Percentiles rank a stretch among this genome's conserved stretches.
Conservation (phyloP, 2,797 vertebrate genomes). For the Gorsachius magnificus region DNA sequence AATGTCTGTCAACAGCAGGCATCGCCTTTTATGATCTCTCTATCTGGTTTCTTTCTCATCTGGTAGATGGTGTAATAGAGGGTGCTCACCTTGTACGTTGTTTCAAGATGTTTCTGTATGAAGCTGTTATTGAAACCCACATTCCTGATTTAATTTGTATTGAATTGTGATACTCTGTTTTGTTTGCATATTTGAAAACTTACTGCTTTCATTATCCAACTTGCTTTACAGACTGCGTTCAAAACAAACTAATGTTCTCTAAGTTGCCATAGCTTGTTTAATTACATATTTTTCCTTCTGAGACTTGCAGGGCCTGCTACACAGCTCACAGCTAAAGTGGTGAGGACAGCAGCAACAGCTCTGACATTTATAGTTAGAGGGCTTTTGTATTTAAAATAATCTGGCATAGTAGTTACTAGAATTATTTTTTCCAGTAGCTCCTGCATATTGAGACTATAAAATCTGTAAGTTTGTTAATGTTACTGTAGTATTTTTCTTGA, state of each 20-base stretch:
- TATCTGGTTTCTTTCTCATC: neutral
- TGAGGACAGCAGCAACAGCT: neutral
- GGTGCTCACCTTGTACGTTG: neutral
- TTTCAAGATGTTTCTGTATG: neutral
- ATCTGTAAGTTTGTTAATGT: neutral
- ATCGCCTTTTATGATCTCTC: neutral
- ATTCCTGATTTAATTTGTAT: neutral
- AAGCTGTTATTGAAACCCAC: neutral
- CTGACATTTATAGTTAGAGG: neutral
- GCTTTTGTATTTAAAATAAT: neutral
- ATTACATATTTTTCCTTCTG: neutral
- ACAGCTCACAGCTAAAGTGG: neutral
- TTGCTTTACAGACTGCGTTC: neutral
- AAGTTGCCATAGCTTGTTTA: neutral
- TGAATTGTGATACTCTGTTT: neutral
- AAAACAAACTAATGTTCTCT: neutral
- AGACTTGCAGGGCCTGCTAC: neutral
- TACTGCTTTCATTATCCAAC: neutral
- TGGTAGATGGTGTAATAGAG: neutral
- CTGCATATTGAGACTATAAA: neutral
- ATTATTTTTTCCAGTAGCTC: neutral
- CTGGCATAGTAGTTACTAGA: neutral
- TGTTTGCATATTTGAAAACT: neutral
- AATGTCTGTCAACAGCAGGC: neutral
- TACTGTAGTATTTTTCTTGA: neutral